Evolutionary conservation across 1,140 invertebrate species (phyloP).

Genomic region (Aphis gossypii): DNA sequence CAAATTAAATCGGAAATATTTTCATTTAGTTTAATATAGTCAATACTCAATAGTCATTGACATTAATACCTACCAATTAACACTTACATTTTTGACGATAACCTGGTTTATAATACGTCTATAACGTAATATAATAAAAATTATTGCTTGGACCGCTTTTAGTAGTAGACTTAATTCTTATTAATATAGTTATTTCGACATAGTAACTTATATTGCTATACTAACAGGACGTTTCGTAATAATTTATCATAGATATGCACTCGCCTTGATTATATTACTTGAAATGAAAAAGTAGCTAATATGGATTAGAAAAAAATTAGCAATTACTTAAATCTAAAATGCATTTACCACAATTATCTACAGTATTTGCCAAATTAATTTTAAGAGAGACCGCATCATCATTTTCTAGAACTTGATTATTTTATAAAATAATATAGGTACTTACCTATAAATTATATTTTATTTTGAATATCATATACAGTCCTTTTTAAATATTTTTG

Average conservation of each 20-base stretch:
- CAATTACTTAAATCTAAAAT: too few species aligned
- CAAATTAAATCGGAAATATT: not conserved
- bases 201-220: not conserved
- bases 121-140: not conserved
- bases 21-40: not conserved
- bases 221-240: not conserved
- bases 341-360: too few species aligned
- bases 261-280: not conserved
- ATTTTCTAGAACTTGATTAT: too few species aligned
- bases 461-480: too few species aligned
- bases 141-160: not conserved
- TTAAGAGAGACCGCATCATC: too few species aligned
- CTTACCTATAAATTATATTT: too few species aligned
- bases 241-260: not conserved
- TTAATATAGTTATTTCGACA: not conserved
- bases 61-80: not conserved
- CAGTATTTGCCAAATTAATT: too few species aligned
- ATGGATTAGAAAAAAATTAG: not conserved
- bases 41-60: not conserved
- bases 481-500: too few species aligned
- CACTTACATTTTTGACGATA: not conserved
- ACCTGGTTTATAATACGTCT: not conserved
- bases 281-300: not conserved
- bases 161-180: not conserved
- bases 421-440: too few species aligned